Percentiles rank a stretch among this genome's conserved stretches.
phyloP scores from a whole-genome alignment of 2,113 vertebrate species.

The Caranx ignobilis region DNA sequence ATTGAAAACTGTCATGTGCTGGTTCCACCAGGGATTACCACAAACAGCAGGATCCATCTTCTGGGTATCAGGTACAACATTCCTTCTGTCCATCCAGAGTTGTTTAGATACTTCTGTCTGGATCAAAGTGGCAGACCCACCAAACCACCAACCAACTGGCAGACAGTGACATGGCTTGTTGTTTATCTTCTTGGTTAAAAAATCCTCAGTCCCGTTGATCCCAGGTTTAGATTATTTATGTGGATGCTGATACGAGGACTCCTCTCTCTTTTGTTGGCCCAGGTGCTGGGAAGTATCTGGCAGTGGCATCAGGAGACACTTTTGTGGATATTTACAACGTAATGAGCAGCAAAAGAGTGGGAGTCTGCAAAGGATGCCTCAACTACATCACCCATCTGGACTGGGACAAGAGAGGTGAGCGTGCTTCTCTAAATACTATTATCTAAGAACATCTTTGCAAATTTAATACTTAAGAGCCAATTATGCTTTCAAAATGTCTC shows the following conservation, averaged over 20 bases:
- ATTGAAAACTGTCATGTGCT: too few species aligned
- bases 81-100: background rate
- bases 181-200: background rate
- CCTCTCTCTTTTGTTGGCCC: constrained; percentile 46
- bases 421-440: background rate
- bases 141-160: background rate
- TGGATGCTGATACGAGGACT: background rate
- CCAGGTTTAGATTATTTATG: background rate
- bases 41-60: background rate
- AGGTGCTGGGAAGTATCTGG: constrained; percentile 96
- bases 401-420: constrained; percentile 94
- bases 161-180: background rate
- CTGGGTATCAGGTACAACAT: background rate
- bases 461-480: background rate
- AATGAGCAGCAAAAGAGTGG: constrained; percentile 96
- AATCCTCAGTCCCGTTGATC: background rate
- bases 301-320: constrained; percentile 95
- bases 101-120: background rate
- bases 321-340: constrained; percentile 98
- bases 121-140: background rate
- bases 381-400: constrained; percentile 97
- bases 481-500: constrained; percentile 8
- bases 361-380: constrained; percentile 94
- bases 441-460: constrained; percentile 2
- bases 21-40: background rate